Evolutionary conservation across 2,797 vertebrate genomes (phyloP), one percentile per base, ranked within the genome.

Genomic region (Mus spretus): DNA sequence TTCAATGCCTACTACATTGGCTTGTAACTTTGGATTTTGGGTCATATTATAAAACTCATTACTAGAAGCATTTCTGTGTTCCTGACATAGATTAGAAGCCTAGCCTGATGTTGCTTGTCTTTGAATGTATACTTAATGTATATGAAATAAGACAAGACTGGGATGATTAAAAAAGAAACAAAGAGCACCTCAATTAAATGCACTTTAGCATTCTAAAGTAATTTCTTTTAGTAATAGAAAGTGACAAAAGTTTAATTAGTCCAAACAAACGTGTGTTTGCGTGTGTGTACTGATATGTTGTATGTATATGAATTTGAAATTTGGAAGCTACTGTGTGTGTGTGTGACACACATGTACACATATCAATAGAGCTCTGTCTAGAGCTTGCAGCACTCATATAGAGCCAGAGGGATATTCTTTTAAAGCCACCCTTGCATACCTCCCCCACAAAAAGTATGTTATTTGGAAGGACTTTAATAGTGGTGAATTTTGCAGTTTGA

Each of bases 401-500:
- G 87, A 97, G 82, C 83, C 74, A 90, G 94, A 37, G n/a, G n/a
- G 22, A 1, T 89, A 67, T 92, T 96, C 96, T 97, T 97, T 98
- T 98, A 97, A 98, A 97, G 97, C 95, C 90, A 82, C 87, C 92
- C 53, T 97, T 98, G 94, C 96, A 97, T 98, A 98, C 1, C 37
- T 40, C 37, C 37, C 94, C 96, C 97, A 12, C 22, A 96, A 98
- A 98, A 95, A 98, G 97, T 98, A 89, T 98, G 96, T 98, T 98
- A 97, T 97, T 98, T 98, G 96, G 96, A 97, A 94, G 90, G 95
- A 93, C 91, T 98, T 99, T 98, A 97, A 98, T 98, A 97, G 95
- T 91, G 63, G 98, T 98, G 53, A 98, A 97, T 98, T 99, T 99
- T 98, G 98, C 97, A 98, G 96, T 98, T 98, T 98, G 98, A 99